These are phyloP conservation scores for Drosophila vallismaia DNA, from an alignment of 2,888 invertebrate species.

Conservation along the genomic window DNA sequence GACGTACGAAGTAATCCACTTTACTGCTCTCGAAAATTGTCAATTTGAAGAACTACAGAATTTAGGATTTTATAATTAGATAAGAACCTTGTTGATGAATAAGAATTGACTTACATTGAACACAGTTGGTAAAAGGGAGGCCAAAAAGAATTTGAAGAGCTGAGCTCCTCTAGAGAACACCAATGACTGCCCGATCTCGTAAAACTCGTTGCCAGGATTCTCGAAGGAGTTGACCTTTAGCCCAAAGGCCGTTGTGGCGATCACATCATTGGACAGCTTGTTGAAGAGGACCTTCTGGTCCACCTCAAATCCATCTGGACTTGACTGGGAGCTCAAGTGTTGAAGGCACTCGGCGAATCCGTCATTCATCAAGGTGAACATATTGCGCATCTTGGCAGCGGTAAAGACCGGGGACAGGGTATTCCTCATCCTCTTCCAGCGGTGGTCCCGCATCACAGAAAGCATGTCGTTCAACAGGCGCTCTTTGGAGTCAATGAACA, in stretches of 20 bases:
- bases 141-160: conserved; percentile 62
- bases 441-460: conserved; percentile 69
- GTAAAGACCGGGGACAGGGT: conserved; percentile 85
- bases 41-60: conserved; percentile 44
- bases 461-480: conserved; percentile 82
- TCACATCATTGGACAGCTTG: conserved; percentile 82
- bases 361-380: conserved; percentile 78
- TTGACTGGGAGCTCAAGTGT: conserved; percentile 38
- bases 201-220: conserved; percentile 85
- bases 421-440: conserved; percentile 82
- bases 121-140: conserved; percentile 48
- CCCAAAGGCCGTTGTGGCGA: conserved; percentile 82
- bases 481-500: conserved; percentile 82
- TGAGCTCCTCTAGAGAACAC: conserved; percentile 57
- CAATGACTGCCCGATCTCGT: conserved; percentile 66
- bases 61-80: neutral
- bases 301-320: conserved; percentile 52
- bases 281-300: conserved; percentile 74
- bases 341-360: conserved; percentile 74
- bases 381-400: conserved; percentile 85
- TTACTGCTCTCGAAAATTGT: conserved; percentile 58
- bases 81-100: neutral
- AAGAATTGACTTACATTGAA: conserved; percentile 46
- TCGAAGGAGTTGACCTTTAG: conserved; percentile 85
- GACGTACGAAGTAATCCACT: conserved; percentile 76